A percentile compares a stretch with the other conserved stretches of the same genome.
Conservation (phyloP, 2,113 vertebrate species). For the Pristiophorus japonicus region DNA sequence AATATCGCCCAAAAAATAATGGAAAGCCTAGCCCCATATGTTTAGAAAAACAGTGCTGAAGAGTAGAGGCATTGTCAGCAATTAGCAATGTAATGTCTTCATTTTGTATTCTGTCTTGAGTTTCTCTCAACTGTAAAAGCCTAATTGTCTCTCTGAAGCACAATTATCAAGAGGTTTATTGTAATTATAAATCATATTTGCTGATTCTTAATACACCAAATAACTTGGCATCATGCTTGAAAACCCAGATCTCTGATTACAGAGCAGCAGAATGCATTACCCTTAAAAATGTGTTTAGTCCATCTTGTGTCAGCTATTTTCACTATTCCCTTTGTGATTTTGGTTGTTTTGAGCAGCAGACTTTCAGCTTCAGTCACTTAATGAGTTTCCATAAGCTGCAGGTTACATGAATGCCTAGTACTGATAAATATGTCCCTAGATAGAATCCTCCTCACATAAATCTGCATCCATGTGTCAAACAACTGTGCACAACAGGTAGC, state of each 20-base stretch:
- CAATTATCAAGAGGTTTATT: conserved; percentile 38
- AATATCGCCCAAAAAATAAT: too few relatives aligned
- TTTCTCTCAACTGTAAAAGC: conserved; percentile 15
- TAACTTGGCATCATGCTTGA: conserved; percentile 25
- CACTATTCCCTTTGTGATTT: conserved; percentile 35
- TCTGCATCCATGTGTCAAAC: conserved; percentile 39
- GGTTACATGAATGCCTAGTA: conserved; percentile 38
- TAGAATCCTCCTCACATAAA: conserved; percentile 34
- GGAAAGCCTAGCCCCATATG: too few relatives aligned
- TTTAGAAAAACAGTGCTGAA: not conserved
- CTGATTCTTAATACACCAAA: conserved; percentile 37
- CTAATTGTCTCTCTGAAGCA: conserved; percentile 39
- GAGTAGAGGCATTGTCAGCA: conserved; percentile 6
- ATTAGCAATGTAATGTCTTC: conserved; percentile 34
- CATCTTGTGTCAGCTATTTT: conserved; percentile 38
- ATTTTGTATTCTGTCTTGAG: conserved; percentile 33
- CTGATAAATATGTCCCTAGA: conserved; percentile 40
- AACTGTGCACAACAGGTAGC: conserved; percentile 34
- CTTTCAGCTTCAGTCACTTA: conserved; percentile 38
- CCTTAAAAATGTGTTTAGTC: conserved; percentile 35
- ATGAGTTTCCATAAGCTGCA: conserved; percentile 40
- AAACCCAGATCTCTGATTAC: conserved; percentile 38
- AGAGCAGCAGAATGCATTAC: conserved; percentile 30
- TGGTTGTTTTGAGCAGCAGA: conserved; percentile 38
- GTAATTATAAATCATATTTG: conserved; percentile 39